These are phyloP conservation scores for Enteromius viviparus DNA, from an alignment of 2,797 vertebrate genomes.

Conservation along the genomic window DNA sequence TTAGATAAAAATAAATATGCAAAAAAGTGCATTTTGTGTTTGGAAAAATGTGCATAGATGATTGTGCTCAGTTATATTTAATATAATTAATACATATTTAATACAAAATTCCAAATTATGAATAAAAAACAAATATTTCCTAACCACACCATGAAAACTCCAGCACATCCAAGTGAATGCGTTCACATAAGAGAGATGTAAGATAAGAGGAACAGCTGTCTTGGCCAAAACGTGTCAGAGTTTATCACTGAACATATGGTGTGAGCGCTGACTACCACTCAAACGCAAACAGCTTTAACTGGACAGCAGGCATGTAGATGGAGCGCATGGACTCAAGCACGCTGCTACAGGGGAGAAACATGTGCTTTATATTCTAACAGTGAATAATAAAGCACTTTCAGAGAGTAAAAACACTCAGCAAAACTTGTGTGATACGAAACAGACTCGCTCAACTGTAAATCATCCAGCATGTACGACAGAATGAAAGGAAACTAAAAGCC, in stretches of 20 bases:
- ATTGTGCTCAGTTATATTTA: no score
- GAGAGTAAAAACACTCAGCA: not conserved
- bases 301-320: slow-evolving; percentile 16
- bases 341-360: slow-evolving; percentile 2
- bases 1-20: no score
- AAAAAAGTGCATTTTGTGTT: not conserved
- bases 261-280: slow-evolving; percentile 3
- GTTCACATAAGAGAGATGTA: not conserved
- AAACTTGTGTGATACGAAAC: not conserved
- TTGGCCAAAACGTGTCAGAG: slow-evolving; percentile 7
- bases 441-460: not conserved
- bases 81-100: no score
- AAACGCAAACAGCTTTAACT: slow-evolving; percentile 24
- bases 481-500: slow-evolving; percentile 31
- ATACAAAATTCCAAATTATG: not conserved
- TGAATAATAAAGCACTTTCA: not conserved
- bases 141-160: not conserved
- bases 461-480: not conserved
- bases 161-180: not conserved
- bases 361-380: not conserved
- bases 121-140: not conserved
- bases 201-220: slow-evolving; percentile 22
- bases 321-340: not conserved
- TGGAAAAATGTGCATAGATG: not conserved
- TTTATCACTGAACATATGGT: slow-evolving; percentile 34